Evolutionary conservation across 2,113 vertebrate genomes (phyloP), one percentile per base, ranked within the genome.

Genomic region (Solea solea): DNA sequence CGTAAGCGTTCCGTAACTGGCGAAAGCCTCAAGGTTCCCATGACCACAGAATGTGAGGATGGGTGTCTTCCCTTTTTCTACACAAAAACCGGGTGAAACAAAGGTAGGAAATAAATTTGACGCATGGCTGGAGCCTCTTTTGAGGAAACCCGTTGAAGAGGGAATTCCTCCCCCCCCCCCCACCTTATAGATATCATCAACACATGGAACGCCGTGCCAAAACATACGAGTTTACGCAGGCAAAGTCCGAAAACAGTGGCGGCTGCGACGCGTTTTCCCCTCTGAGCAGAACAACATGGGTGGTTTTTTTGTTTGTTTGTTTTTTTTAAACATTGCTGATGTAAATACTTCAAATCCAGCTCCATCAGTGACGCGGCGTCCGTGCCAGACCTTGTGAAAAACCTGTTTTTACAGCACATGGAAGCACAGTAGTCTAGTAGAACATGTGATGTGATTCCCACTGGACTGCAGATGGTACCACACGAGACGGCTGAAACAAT

Each of bases 21-120:
- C 12, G 44, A 67, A 67, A 41, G 59, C 58, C 59, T 14, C n/a
- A 10, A 11, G 41, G 2, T 68, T 86, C 64, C 64, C 84, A 78
- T 79, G 72, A 45, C 63, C 70, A 75, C 50, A 65, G 51, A 62
- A 28, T 28, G 41, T 10, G n/a, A 56, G 53, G 56, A 72, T 54
- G 67, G 64, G 75, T 58, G 64, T 69, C 50, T 73, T 73, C 72
- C 46, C 44, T 6, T 12, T 16, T 21, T 51, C 28, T 3, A 44
- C 69, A 61, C 21, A 21, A 21, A 25, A 74, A 80, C 63, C 60
- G 21, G 21, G 39, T 49, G 11, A 80, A 79, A 90, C 86, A 90
- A 88, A 90, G 72, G 81, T 86, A 83, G 88, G 88, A 90, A 88
- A 88, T 74, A 76, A 74, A 84, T 84, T 85, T 90, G 88, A 85